Evolutionary conservation across 2,113 vertebrate genomes (phyloP).

Genomic region (Mandrillus leucophaeus): DNA sequence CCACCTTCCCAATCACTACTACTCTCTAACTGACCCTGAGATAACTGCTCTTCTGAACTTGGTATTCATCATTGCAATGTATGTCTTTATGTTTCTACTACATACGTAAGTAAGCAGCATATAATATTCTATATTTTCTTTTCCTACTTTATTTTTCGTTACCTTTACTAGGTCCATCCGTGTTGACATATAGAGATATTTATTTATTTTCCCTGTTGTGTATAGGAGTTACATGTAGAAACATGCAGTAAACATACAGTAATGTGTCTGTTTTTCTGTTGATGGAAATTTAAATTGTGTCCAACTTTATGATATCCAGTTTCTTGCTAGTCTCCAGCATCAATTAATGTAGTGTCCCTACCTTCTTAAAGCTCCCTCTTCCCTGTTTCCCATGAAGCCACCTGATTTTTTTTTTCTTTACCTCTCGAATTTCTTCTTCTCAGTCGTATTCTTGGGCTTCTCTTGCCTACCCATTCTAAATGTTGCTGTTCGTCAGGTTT

Average conservation of each 20-base stretch:
- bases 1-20: background rate
- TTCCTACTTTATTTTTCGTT: background rate
- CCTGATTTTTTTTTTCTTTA: background rate
- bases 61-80: background rate
- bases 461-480: background rate
- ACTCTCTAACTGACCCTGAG: background rate
- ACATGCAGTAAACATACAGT: background rate
- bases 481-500: background rate
- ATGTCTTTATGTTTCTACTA: background rate
- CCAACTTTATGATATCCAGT: background rate
- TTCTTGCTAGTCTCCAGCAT: background rate
- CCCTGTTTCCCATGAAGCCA: background rate
- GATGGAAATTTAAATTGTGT: background rate
- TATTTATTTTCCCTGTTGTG: background rate
- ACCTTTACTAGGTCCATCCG: constrained; percentile 3
- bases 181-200: background rate
- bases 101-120: background rate
- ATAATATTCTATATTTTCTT: background rate
- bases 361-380: background rate
- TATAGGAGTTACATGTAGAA: background rate
- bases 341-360: background rate
- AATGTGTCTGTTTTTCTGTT: background rate
- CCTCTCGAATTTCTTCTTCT: background rate
- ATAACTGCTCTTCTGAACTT: background rate
- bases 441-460: background rate